Conservation (phyloP, 2,888 invertebrate species). For the Xylota segnis region DNA sequence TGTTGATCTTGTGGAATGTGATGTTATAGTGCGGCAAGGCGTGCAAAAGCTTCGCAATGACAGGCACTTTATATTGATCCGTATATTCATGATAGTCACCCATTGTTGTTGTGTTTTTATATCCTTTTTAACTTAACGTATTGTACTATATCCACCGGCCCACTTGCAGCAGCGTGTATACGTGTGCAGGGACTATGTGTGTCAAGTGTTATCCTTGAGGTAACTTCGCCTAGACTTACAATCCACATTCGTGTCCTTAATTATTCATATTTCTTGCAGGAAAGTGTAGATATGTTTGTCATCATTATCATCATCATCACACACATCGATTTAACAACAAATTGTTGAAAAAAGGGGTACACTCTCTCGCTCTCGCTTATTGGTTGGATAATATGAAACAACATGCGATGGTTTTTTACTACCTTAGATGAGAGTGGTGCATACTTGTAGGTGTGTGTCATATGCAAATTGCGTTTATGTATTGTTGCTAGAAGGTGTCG, state of each 20-base stretch:
- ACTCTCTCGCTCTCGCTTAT: conserved; percentile 4
- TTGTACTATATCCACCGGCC: conserved; percentile 48
- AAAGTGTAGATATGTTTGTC: conserved; percentile 56
- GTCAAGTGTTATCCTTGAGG: conserved; percentile 77
- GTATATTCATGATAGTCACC: conserved; percentile 85
- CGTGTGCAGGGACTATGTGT: conserved; percentile 67
- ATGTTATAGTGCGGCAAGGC: conserved; percentile 96
- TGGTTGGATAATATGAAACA: conserved; percentile 12
- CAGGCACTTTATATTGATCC: conserved; percentile 93
- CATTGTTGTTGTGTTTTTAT: conserved; percentile 78
- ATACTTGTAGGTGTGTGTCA: conserved; percentile 40
- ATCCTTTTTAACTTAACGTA: conserved; percentile 23
- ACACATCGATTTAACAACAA: conserved; percentile 60
- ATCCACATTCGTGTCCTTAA: conserved; percentile 77
- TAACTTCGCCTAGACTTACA: conserved; percentile 74
- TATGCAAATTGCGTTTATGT: conserved; percentile 61
- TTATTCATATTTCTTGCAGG: conserved; percentile 70
- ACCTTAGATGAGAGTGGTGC: conserved; percentile 31
- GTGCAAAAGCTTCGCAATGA: conserved; percentile 94
- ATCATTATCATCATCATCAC: conserved; percentile 43
- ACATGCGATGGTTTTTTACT: conserved; percentile 44
- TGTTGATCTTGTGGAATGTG: conserved; percentile 94
- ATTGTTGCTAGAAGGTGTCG: conserved; percentile 28
- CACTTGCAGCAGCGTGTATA: conserved; percentile 50
- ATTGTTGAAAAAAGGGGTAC: conserved; percentile 31